These are phyloP conservation scores for Bombus superbus DNA, from an alignment of 1,140 invertebrate genomes.

Conservation along the genomic window DNA sequence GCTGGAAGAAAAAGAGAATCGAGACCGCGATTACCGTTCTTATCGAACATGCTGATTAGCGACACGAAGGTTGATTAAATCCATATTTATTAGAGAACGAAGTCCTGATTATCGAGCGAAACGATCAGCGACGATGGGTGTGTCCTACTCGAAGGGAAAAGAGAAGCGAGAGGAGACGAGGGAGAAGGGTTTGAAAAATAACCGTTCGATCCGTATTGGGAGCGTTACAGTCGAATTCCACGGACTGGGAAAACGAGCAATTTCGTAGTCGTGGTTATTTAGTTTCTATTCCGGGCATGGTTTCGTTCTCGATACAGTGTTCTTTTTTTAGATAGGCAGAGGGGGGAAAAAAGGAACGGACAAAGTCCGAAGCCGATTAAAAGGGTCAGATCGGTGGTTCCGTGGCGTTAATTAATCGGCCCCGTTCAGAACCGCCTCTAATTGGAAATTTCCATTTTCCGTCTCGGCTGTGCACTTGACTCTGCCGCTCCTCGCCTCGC, in stretches of 20 bases:
- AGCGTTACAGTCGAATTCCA: background rate
- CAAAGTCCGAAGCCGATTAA: constrained; percentile 7
- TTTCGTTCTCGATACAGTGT: background rate
- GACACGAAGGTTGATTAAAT: background rate
- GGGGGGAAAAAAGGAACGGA: too few species aligned
- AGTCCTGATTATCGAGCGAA: background rate
- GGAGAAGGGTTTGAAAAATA: background rate
- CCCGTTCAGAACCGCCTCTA: constrained; percentile 52
- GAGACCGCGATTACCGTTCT: constrained; percentile 9
- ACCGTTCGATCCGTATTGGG: background rate
- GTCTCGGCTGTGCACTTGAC: constrained; percentile 56
- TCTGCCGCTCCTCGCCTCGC: constrained; percentile 12
- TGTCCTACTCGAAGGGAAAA: background rate
- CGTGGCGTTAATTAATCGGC: constrained; percentile 68
- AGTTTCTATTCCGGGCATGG: constrained; percentile 49
- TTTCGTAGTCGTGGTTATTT: constrained; percentile 14
- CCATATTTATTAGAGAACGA: background rate
- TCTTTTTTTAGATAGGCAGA: background rate
- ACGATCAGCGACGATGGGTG: background rate
- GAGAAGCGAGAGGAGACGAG: too few species aligned
- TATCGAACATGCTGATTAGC: constrained; percentile 8
- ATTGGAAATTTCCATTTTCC: constrained; percentile 60
- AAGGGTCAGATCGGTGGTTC: constrained; percentile 34
- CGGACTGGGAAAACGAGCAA: background rate
- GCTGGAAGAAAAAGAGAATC: background rate